Evolutionary conservation across 2,888 invertebrate species (phyloP).

Genomic region (Macropis europaea): DNA sequence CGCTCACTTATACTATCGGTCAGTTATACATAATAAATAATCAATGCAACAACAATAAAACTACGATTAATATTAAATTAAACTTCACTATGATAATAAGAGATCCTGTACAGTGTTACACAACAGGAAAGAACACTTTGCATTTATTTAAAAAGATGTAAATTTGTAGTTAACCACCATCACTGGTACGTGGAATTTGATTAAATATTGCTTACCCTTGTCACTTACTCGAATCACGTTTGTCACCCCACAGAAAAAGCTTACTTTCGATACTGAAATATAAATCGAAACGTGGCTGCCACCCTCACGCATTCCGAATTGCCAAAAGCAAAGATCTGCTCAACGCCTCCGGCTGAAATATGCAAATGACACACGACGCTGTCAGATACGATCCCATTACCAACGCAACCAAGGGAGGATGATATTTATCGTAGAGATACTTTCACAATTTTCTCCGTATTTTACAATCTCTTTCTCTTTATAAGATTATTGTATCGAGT

Average conservation of each 20-base stretch:
- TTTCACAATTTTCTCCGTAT: conserved; percentile 17
- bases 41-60: no score
- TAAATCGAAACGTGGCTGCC: conserved; percentile 63
- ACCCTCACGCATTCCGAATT: conserved; percentile 60
- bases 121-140: no score
- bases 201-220: conserved; percentile 4
- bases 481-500: no score
- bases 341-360: conserved; percentile 72
- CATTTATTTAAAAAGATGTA: no score
- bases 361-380: conserved; percentile 75
- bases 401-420: conserved; percentile 46
- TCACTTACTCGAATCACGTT: conserved; percentile 12
- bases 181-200: not conserved
- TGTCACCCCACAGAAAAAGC: conserved; percentile 36
- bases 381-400: conserved; percentile 73
- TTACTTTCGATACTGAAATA: conserved; percentile 59
- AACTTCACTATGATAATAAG: no score
- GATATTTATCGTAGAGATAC: conserved; percentile 54
- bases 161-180: not conserved
- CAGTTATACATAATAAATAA: no score
- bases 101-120: no score
- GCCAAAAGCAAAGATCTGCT: conserved; percentile 66
- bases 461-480: conserved; percentile 1
- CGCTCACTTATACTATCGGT: no score
- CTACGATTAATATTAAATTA: no score